Conservation (phyloP, 2,888 invertebrate species). For the Apamea sordens region DNA sequence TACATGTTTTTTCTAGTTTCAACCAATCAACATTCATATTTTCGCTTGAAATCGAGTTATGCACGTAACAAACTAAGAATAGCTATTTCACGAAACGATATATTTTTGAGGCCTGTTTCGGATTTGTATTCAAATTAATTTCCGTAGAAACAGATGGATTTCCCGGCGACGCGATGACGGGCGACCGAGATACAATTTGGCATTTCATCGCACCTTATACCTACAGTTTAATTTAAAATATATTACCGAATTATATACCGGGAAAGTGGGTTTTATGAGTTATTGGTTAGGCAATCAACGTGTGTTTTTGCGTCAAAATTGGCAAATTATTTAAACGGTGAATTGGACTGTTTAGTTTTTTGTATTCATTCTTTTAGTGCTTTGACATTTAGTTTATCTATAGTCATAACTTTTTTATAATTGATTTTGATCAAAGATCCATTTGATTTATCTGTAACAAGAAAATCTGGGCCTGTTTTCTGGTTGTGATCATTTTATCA, state of each 20-base stretch:
- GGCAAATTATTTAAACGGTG: not conserved
- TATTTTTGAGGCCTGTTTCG: conserved; percentile 3
- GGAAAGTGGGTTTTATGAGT: conserved; percentile 19
- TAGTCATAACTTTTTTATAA: not conserved
- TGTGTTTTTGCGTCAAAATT: not conserved
- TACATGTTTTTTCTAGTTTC: not conserved
- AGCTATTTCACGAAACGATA: conserved; percentile 4
- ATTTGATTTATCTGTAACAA: not conserved
- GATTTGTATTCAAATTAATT: conserved; percentile 55
- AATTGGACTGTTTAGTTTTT: not conserved
- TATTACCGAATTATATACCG: conserved; percentile 45
- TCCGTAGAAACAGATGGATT: conserved; percentile 47
- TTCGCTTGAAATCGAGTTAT: not conserved
- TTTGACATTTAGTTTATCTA: not conserved
- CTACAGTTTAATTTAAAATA: conserved; percentile 52
- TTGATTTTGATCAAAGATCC: not conserved
- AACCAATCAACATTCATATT: not conserved
- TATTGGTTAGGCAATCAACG: conserved; percentile 9
- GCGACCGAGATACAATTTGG: conserved; percentile 35
- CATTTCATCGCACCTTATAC: conserved; percentile 23
- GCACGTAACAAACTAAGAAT: not conserved
- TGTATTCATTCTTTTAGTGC: not conserved
- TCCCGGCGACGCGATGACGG: conserved; percentile 10
- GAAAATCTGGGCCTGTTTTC: not conserved
- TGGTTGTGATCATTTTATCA: not conserved